These are phyloP conservation scores for Microtus agrestis DNA, from an alignment of 2,797 vertebrate genomes.

Conservation along the genomic window DNA sequence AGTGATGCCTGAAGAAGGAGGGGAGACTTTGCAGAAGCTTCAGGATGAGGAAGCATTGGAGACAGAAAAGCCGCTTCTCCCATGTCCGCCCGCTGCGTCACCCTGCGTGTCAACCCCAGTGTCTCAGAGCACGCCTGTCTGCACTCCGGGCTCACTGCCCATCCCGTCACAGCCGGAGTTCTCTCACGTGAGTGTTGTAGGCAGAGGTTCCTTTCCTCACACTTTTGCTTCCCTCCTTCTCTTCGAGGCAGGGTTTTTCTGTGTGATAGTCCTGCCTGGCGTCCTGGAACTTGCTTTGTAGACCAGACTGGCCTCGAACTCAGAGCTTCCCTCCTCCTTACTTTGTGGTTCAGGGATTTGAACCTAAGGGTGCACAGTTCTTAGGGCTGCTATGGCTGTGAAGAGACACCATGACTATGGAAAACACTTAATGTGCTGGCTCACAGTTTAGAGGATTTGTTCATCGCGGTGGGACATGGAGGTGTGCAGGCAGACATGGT, in stretches of 20 bases:
- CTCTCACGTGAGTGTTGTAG: slow-evolving; percentile 92
- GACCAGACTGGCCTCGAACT: background rate
- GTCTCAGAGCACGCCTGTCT: slow-evolving; percentile 90
- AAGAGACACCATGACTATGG: background rate
- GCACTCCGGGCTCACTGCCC: slow-evolving; percentile 88
- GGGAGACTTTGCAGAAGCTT: slow-evolving; percentile 74
- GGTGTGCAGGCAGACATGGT: background rate
- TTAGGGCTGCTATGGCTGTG: background rate
- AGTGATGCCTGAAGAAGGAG: slow-evolving; percentile 81
- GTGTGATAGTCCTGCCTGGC: background rate
- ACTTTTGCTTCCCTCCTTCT: background rate
- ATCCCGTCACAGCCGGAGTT: slow-evolving; percentile 95
- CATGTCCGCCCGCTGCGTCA: slow-evolving; percentile 68
- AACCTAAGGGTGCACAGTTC: background rate
- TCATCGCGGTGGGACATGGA: no score
- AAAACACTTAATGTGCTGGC: background rate
- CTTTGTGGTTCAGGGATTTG: background rate
- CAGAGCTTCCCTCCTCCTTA: background rate
- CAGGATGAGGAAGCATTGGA: slow-evolving; percentile 85
- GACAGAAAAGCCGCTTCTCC: slow-evolving; percentile 72
- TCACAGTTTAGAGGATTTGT: background rate
- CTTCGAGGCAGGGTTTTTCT: background rate
- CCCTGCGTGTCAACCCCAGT: slow-evolving; percentile 91
- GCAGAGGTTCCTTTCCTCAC: background rate
- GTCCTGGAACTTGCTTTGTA: background rate